phyloP scores from a whole-genome alignment of 2,888 invertebrate genomes.

The Therioaphis trifolii region DNA sequence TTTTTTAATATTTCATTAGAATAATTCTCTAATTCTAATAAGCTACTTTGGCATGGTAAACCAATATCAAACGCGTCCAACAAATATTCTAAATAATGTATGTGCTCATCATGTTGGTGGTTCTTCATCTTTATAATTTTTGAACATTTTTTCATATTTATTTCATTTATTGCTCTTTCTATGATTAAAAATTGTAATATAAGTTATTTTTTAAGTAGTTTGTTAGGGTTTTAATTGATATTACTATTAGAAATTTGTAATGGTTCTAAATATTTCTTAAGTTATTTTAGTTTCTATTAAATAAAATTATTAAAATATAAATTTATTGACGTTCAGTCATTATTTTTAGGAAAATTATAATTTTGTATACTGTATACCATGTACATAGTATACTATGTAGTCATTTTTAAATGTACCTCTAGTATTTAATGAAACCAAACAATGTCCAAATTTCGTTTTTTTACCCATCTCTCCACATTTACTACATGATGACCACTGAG shows the following conservation, averaged over 20 bases:
- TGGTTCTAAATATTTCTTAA: not conserved
- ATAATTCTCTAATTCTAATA: constrained; percentile 70
- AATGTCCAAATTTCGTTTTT: constrained; percentile 74
- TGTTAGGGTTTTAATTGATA: too few relatives aligned
- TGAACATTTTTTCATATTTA: constrained; percentile 6
- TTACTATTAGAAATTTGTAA: too few relatives aligned
- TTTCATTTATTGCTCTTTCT: not conserved
- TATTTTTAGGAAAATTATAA: not conserved
- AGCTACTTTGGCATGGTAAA: constrained; percentile 74
- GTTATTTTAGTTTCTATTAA: not conserved
- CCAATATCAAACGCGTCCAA: constrained; percentile 71
- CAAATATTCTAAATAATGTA: not conserved
- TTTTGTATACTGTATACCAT: too few relatives aligned
- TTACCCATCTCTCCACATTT: constrained; percentile 74
- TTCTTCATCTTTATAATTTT: not conserved
- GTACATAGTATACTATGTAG: too few relatives aligned
- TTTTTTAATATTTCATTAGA: constrained; percentile 68
- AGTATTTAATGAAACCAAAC: constrained; percentile 67
- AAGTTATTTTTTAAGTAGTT: too few relatives aligned
- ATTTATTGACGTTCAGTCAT: not conserved
- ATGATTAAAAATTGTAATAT: not conserved
- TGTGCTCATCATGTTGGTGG: not conserved
- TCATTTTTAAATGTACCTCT: constrained; percentile 18
- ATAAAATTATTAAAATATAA: not conserved
- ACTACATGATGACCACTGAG: constrained; percentile 77